Evolutionary conservation across 1,140 invertebrate genomes (phyloP).

Genomic region (Leptoteleia sp.): DNA sequence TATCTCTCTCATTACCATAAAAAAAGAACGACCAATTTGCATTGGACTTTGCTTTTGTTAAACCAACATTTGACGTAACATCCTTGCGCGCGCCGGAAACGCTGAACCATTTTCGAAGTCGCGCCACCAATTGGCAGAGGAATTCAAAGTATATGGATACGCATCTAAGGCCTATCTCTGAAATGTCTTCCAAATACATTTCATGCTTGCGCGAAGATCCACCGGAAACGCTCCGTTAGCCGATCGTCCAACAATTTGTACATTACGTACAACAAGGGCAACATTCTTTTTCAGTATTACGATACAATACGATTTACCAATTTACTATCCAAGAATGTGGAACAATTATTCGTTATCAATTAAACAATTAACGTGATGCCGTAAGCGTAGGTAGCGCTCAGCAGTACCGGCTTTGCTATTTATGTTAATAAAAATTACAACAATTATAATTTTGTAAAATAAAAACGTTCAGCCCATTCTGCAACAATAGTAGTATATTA

Average conservation of each 20-base stretch:
- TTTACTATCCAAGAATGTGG: too few species aligned
- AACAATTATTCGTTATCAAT: too few species aligned
- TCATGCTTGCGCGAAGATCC: constrained; percentile 39
- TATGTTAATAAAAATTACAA: too few species aligned
- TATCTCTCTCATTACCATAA: constrained; percentile 44
- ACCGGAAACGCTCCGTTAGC: constrained; percentile 36
- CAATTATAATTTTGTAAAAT: too few species aligned
- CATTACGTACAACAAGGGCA: too few species aligned
- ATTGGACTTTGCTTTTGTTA: constrained; percentile 28
- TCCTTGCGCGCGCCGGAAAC: constrained; percentile 31
- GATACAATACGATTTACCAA: too few species aligned
- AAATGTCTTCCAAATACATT: constrained; percentile 41
- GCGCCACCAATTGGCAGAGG: constrained; percentile 15
- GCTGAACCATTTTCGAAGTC: constrained; percentile 37
- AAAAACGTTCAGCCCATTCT: too few species aligned
- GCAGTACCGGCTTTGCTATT: too few species aligned
- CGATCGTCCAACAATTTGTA: constrained; percentile 1
- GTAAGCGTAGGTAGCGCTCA: too few species aligned
- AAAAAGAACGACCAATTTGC: constrained; percentile 31
- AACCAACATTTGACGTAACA: constrained; percentile 36
- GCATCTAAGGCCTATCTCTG: constrained; percentile 26
- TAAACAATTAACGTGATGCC: too few species aligned
- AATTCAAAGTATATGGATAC: constrained; percentile 54
- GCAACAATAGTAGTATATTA: too few species aligned
- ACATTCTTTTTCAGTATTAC: too few species aligned